A percentile compares a stretch with the other conserved stretches of the same genome.
Evolutionary conservation across 2,797 vertebrate species (phyloP).

Genomic region (Gadopsis marmoratus): DNA sequence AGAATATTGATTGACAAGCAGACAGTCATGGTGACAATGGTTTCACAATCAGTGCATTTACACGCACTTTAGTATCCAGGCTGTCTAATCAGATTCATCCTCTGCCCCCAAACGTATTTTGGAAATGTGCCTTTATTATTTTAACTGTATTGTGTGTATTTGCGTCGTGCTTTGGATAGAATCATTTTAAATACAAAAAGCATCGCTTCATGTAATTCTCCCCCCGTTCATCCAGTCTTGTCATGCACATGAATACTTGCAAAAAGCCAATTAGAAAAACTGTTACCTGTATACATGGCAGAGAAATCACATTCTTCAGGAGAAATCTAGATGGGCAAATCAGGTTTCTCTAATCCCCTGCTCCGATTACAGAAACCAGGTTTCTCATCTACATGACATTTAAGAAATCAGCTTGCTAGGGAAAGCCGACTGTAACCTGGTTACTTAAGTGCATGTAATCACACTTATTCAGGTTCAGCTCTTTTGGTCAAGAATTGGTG

Average conservation of each 20-base stretch:
- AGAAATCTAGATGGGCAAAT: too few relatives aligned
- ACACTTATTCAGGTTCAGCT: not conserved
- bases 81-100: not conserved
- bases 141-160: not conserved
- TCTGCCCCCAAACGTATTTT: not conserved
- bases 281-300: not conserved
- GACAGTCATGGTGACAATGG: not conserved
- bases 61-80: not conserved
- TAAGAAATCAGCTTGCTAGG: not conserved
- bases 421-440: not conserved
- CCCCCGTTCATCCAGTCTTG: not conserved
- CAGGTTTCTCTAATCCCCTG: not conserved
- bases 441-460: conserved; percentile 6
- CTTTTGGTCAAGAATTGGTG: not conserved
- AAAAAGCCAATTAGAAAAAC: not conserved
- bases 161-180: not conserved
- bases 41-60: not conserved
- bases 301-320: not conserved
- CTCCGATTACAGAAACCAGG: not conserved
- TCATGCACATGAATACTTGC: not conserved
- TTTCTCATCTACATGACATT: not conserved
- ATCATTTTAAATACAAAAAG: not conserved
- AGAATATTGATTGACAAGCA: conserved; percentile 30
- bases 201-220: not conserved
- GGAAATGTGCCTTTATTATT: not conserved